Base-by-base conservation (phyloP, 2,888 invertebrate genomes). In the Penaeus monodon region DNA sequence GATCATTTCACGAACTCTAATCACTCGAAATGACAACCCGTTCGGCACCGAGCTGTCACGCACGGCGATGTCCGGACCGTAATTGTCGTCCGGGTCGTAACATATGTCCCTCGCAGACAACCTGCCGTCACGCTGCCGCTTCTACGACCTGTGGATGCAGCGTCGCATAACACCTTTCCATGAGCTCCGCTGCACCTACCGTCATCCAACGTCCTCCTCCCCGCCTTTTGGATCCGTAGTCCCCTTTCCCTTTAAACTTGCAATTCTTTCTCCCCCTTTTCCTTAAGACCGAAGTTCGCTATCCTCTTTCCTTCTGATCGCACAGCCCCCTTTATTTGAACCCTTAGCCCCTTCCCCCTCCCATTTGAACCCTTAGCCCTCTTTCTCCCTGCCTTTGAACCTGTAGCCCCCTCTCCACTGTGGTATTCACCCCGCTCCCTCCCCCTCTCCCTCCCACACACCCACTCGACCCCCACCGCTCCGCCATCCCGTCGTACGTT, bases 331-430 rank as follows among this genome's bases (percentile, higher is more conserved):
- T 38, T 27, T 76, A 22, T 38, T 44, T 44, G 33, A 3, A 38
- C 33, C 33, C 33, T 38, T 38, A 38, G 33, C 33, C 22, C 24
- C 44, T 17, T 38, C 20, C 17, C 44, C 14, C 76, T 33, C 44
- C 22, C 44, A n/a, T 17, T 33, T 24, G 0, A 20, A 24, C 49
- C n/a, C 76, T 76, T 2, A 38, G 24, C 27, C 33, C 44, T 20
- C 33, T 27, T 57, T 79, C 63, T 79, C 79, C 79, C 79, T 64
- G n/a, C 63, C 79, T 79, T 38, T 63, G 64, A 57, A 33, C 79
- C 64, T 79, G 57, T 38, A 63, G 33, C 64, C 79, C 44, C 64
- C 64, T 66, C 33, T 29, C 65, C 65, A n/a, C 78, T 33, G 33
- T 79, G 63, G 57, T 49, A 76, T 76, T 49, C n/a, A 76, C 64